phyloP scores from a whole-genome alignment of 2,113 vertebrate genomes.

The Verasper variegatus region DNA sequence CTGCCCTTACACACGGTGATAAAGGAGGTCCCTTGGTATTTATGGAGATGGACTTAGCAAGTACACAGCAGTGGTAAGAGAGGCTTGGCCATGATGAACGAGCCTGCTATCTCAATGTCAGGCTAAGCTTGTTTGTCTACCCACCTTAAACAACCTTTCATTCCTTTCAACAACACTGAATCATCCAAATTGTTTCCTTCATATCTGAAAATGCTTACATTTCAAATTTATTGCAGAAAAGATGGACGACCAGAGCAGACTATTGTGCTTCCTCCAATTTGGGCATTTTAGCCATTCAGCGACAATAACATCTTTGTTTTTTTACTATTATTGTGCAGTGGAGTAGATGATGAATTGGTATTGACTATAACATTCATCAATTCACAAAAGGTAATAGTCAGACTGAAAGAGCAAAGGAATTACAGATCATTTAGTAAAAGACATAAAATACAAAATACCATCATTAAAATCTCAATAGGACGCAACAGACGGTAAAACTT shows the following conservation, averaged over 20 bases:
- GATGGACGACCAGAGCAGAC: conserved; percentile 11
- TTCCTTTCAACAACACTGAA: conserved; percentile 58
- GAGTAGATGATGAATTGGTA: not conserved
- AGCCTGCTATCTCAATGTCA: conserved; percentile 51
- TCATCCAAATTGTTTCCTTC: conserved; percentile 45
- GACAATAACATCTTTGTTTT: not conserved
- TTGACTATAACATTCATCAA: not conserved
- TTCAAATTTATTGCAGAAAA: conserved; percentile 43
- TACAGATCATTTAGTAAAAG: not conserved
- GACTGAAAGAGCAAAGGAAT: too few relatives aligned
- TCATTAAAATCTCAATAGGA: too few relatives aligned
- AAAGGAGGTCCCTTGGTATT: not conserved
- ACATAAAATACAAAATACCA: not conserved
- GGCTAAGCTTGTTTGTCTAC: conserved; percentile 44
- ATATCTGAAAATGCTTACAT: conserved; percentile 36
- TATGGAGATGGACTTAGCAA: conserved; percentile 36
- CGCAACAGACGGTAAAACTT: too few relatives aligned
- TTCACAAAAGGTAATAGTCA: not conserved
- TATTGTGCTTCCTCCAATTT: not conserved
- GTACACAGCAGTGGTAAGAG: conserved; percentile 23
- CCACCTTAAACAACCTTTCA: conserved; percentile 49
- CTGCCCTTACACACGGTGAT: too few relatives aligned
- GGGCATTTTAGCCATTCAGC: not conserved
- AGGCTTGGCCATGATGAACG: conserved; percentile 56
- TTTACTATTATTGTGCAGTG: not conserved